Evolutionary conservation across 2,113 vertebrate species (phyloP).

Genomic region (Pionites leucogaster): DNA sequence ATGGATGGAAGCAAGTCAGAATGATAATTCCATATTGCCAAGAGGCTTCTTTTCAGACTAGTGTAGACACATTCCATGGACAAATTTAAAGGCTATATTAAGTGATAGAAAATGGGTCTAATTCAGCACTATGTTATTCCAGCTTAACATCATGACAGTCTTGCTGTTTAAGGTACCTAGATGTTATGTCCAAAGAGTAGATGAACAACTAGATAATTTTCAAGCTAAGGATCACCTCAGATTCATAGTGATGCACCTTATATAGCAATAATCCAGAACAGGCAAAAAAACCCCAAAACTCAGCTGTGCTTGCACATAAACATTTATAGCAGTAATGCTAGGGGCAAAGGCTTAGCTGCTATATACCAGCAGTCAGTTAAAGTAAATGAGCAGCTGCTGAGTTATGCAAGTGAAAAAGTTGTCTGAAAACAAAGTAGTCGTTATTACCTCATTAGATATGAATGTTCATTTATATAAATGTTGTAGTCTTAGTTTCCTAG

Average conservation of each 20-base stretch:
- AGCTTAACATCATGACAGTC: background rate
- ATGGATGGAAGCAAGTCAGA: conserved; percentile 80
- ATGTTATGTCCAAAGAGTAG: background rate
- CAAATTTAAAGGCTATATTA: conserved; percentile 72
- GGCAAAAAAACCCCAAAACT: background rate
- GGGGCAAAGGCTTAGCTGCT: background rate
- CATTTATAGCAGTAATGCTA: background rate
- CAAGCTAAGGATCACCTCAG: conserved; percentile 71
- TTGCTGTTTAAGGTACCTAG: background rate
- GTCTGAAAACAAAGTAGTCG: background rate
- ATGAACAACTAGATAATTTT: conserved; percentile 4
- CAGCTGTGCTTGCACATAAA: background rate
- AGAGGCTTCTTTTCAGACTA: conserved; percentile 73
- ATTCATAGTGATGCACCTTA: conserved; percentile 76
- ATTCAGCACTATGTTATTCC: background rate
- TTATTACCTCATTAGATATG: background rate
- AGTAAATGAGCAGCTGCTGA: background rate
- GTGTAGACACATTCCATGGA: conserved; percentile 59
- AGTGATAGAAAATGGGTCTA: conserved; percentile 59
- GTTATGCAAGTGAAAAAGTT: background rate
- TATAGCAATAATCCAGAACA: conserved; percentile 70
- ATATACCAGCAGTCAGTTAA: background rate
- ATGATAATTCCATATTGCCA: conserved; percentile 76
- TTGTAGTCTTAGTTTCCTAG: background rate
- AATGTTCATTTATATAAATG: background rate